phyloP scores from a whole-genome alignment of 2,888 invertebrate species.

The Cremastinae sp. region DNA sequence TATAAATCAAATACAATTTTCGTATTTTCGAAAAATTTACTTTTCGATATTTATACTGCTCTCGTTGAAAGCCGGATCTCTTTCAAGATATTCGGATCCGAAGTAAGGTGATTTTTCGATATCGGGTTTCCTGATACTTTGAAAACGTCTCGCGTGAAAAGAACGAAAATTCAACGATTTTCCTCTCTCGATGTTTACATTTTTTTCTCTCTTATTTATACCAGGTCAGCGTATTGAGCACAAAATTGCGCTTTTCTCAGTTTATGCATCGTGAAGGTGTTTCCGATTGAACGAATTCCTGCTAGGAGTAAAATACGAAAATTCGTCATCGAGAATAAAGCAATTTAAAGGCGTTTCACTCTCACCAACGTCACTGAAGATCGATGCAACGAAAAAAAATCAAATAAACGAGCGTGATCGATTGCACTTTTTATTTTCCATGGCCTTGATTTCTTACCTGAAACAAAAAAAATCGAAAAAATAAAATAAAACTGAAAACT shows the following conservation, averaged over 20 bases:
- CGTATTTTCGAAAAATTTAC: too few species aligned
- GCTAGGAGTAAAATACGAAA: neutral
- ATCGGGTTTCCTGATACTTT: constrained; percentile 31
- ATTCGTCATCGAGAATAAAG: neutral
- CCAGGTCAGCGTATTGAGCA: neutral
- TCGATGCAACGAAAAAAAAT: too few species aligned
- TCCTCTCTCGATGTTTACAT: constrained; percentile 4
- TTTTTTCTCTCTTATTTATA: constrained; percentile 9
- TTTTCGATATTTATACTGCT: too few species aligned
- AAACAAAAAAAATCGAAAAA: constrained; percentile 36
- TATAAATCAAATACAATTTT: too few species aligned
- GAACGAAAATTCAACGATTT: constrained; percentile 5
- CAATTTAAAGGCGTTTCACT: too few species aligned
- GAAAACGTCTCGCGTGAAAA: constrained; percentile 43
- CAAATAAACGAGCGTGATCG: constrained; percentile 24
- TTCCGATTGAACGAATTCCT: constrained; percentile 17
- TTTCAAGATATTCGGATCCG: constrained; percentile 44
- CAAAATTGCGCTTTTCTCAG: neutral
- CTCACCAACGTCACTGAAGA: too few species aligned
- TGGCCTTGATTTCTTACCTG: constrained; percentile 42
- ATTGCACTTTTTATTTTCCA: constrained; percentile 8
- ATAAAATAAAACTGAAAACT: constrained; percentile 21
- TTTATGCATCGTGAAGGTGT: constrained; percentile 4
- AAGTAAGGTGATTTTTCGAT: too few species aligned
- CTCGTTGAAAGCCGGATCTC: constrained; percentile 19